Conservation (phyloP, 2,797 vertebrate genomes). For the Benthosema pterotum region DNA sequence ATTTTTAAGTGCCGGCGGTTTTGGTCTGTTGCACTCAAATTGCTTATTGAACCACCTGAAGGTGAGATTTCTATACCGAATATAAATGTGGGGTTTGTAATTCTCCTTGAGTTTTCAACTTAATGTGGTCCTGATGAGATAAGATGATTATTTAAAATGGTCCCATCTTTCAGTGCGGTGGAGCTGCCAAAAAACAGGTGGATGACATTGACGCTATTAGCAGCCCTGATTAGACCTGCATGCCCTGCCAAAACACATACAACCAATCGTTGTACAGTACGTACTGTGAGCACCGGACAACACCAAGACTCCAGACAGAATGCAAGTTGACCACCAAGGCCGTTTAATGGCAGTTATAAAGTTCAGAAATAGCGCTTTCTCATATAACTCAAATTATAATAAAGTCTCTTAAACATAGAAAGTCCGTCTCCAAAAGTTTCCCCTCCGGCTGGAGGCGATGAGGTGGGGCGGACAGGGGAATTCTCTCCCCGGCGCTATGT, state of each 20-base stretch:
- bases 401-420: no score
- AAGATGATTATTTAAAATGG: slow-evolving; percentile 62
- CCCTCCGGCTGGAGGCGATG: no score
- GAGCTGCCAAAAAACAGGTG: slow-evolving; percentile 54
- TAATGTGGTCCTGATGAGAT: slow-evolving; percentile 65
- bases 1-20: no score
- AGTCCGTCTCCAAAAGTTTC: no score
- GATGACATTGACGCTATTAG: slow-evolving; percentile 60
- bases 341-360: no score
- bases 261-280: not conserved
- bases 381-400: no score
- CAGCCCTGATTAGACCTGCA: slow-evolving; percentile 37
- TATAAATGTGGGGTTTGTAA: slow-evolving; percentile 22
- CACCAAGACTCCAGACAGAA: no score
- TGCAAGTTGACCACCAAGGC: no score
- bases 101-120: slow-evolving; percentile 43
- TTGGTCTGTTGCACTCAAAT: not conserved
- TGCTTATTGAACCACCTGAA: not conserved
- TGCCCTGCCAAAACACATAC: slow-evolving; percentile 52
- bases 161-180: slow-evolving; percentile 54
- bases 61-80: not conserved
- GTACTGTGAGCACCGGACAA: no score
- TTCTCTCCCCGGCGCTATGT: no score
- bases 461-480: no score
- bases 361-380: no score